These are phyloP conservation scores for Andricus curvator DNA, from an alignment of 2,888 invertebrate species.

Conservation along the genomic window DNA sequence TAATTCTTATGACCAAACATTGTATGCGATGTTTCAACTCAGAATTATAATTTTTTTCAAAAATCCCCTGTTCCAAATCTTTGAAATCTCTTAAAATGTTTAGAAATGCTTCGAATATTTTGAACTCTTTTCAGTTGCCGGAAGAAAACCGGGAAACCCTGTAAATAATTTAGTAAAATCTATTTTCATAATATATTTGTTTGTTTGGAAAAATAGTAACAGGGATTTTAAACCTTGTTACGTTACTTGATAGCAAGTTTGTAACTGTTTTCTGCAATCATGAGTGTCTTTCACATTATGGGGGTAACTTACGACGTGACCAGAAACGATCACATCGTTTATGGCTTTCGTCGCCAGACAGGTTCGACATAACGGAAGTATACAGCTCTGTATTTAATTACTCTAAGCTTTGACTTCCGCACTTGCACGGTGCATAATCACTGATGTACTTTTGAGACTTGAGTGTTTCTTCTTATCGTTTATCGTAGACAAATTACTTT, in stretches of 20 bases:
- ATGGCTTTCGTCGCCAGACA: constrained; percentile 39
- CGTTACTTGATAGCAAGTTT: constrained; percentile 2
- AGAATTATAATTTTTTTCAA: no score
- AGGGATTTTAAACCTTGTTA: not conserved
- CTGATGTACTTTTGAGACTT: constrained; percentile 5
- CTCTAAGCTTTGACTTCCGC: constrained; percentile 21
- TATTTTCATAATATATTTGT: not conserved
- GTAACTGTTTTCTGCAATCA: constrained; percentile 33
- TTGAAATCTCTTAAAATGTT: no score
- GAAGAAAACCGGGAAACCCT: no score
- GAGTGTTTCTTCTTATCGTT: constrained; percentile 24
- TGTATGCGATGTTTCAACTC: no score
- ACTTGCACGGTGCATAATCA: constrained; percentile 22
- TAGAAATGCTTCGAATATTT: no score
- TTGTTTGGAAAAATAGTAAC: not conserved
- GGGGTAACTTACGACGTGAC: constrained; percentile 37
- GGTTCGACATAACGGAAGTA: constrained; percentile 40
- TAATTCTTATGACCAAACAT: no score
- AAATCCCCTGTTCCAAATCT: no score
- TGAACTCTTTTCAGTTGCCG: no score
- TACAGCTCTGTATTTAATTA: constrained; percentile 40
- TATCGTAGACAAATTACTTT: constrained; percentile 16
- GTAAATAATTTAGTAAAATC: no score
- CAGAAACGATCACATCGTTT: constrained; percentile 30
- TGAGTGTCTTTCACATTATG: constrained; percentile 13